Evolutionary conservation across 2,797 vertebrate species (phyloP), one percentile per base, ranked within the genome.

Genomic region (Ataeniobius toweri): DNA sequence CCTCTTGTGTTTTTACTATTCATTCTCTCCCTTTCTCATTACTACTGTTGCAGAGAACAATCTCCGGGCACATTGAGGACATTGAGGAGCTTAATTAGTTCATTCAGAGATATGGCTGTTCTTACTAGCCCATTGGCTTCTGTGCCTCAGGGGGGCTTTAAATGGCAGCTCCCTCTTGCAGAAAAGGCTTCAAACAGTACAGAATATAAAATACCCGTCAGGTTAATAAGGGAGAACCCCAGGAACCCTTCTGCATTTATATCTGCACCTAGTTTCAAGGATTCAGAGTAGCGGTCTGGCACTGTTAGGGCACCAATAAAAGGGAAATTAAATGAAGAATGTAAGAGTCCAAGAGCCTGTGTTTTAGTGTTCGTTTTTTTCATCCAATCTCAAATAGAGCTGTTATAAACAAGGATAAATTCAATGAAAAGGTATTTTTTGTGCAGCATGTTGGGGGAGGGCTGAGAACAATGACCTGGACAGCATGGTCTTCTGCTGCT

Each of bases 1-100:
- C 56, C 76, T 39, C 59, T 76, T 68, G 26, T 76, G 74, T 81
- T 85, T 90, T 85, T 81, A 46, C 72, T 73, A 82, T 86, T 84
- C 83, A 28, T 68, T 73, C 74, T 84, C 77, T 69, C 73, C 85
- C 76, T 73, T 83, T 91, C 93, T 93, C 90, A 93, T 94, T 94
- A 94, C 87, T 56, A 86, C 93, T 90, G 86, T 91, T 92, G 91
- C 83, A 72, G 79, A 83, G 88, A 88, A 93, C 89, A 90, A 92
- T 95, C 92, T 94, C 94, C 80, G 88, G 92, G 91, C 86, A 86
- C 86, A 86, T 83, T 94, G 82, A 86, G 87, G 91, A 94, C 94
- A 93, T 91, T 83, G 89, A 94, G 91, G 90, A 93, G 85, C 87
- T 91, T 95, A 95, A 95, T 96, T 93, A 95, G 93, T 93, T 94